Conservation (phyloP, 2,113 vertebrate species). For the Nycticebus coucang region DNA sequence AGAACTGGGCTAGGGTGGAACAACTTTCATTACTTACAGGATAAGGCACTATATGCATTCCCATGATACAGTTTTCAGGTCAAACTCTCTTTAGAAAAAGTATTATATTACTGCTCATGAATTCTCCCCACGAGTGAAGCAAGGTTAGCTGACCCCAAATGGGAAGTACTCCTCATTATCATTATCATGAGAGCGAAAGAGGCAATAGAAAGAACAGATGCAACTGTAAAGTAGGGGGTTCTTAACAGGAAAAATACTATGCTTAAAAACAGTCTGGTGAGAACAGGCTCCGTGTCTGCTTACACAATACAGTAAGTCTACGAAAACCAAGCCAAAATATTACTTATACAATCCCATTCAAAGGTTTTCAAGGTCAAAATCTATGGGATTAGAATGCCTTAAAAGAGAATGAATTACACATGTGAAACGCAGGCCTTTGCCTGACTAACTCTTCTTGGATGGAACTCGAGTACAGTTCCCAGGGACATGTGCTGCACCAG, state of each 20-base stretch:
- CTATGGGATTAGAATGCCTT: background rate
- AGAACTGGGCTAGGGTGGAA: background rate
- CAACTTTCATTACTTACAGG: background rate
- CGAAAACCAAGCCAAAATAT: background rate
- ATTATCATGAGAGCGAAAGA: background rate
- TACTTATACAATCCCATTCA: background rate
- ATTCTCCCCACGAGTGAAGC: background rate
- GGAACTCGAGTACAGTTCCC: background rate
- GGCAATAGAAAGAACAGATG: background rate
- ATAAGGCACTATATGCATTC: background rate
- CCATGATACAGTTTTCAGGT: conserved; percentile 5
- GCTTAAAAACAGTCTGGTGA: conserved; percentile 5
- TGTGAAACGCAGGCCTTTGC: background rate
- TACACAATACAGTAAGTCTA: background rate
- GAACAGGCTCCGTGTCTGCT: background rate
- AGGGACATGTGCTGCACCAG: rapidly evolving
- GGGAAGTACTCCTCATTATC: conserved; percentile 5
- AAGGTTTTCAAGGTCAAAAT: background rate
- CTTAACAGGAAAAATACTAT: background rate
- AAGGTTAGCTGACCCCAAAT: background rate
- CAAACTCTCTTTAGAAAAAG: conserved; percentile 36
- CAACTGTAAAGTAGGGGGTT: background rate
- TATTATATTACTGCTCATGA: background rate
- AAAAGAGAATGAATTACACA: background rate
- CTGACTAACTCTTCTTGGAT: background rate